phyloP scores from a whole-genome alignment of 2,797 vertebrate species.

The Pseudotriccus pelzelni region DNA sequence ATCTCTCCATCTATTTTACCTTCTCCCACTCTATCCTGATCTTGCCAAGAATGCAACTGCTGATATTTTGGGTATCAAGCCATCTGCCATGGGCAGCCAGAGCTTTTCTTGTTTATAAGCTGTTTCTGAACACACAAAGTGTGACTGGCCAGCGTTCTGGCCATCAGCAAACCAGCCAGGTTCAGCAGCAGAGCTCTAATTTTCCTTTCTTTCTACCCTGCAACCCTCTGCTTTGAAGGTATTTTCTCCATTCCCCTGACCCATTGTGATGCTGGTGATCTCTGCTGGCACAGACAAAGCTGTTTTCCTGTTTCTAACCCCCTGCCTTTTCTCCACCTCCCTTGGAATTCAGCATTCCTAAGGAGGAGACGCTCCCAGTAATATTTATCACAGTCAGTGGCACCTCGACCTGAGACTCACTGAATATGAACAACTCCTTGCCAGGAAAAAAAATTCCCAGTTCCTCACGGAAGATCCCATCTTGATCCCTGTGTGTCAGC shows the following conservation, averaged over 20 bases:
- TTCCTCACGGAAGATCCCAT: not conserved
- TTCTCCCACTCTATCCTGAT: not conserved
- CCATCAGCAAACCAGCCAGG: not conserved
- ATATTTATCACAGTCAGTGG: not conserved
- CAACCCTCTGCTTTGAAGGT: not conserved
- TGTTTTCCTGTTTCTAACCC: not conserved
- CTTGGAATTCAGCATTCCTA: not conserved
- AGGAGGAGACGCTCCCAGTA: not conserved
- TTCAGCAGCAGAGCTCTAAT: not conserved
- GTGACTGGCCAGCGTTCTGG: not conserved
- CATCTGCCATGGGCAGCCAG: not conserved
- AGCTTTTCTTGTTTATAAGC: not conserved
- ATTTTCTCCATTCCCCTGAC: not conserved
- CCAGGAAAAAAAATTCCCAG: not conserved
- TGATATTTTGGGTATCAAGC: not conserved
- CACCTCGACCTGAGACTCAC: not conserved
- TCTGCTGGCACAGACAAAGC: not conserved
- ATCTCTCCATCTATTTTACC: not conserved
- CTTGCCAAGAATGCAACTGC: not conserved
- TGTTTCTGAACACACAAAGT: not conserved
- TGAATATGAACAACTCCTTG: not conserved
- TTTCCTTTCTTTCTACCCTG: not conserved
- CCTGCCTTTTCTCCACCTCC: not conserved
- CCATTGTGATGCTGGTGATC: accelerated
- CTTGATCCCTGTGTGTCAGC: not conserved